These are phyloP conservation scores for Ophioninae sp. DNA, from an alignment of 2,888 invertebrate species.

Conservation along the genomic window DNA sequence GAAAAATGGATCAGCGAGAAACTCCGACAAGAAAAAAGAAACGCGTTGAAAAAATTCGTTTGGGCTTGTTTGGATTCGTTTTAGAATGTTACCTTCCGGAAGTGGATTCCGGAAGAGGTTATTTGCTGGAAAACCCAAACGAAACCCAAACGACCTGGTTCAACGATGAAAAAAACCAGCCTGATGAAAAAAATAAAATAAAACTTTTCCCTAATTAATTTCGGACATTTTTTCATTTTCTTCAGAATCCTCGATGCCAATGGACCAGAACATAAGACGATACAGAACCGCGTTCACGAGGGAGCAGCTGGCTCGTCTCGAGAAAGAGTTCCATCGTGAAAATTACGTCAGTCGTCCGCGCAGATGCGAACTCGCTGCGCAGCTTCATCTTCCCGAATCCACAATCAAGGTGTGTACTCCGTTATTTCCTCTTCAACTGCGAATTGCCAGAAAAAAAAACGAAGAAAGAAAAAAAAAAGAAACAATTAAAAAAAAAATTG, in stretches of 20 bases:
- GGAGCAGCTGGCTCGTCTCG: conserved; percentile 94
- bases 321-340: conserved; percentile 98
- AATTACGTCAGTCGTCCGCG: conserved; percentile 98
- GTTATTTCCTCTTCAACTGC: not conserved
- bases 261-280: conserved; percentile 88
- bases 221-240: not conserved
- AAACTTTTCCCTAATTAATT: not conserved
- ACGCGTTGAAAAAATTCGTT: not conserved
- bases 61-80: not conserved
- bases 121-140: not conserved
- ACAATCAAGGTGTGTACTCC: conserved; percentile 93
- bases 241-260: conserved; percentile 65
- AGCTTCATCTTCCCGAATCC: conserved; percentile 96
- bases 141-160: not conserved
- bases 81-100: too few species aligned
- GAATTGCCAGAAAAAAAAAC: not conserved
- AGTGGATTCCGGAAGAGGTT: not conserved
- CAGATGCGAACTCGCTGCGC: conserved; percentile 96
- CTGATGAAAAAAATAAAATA: not conserved
- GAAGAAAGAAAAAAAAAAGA: not conserved
- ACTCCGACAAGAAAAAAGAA: not conserved
- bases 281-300: conserved; percentile 98
- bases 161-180: not conserved
- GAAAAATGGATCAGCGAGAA: not conserved
- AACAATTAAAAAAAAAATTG: not conserved